Evolutionary conservation across 2,888 invertebrate genomes (phyloP).

Genomic region (Ectropis crepuscularia): DNA sequence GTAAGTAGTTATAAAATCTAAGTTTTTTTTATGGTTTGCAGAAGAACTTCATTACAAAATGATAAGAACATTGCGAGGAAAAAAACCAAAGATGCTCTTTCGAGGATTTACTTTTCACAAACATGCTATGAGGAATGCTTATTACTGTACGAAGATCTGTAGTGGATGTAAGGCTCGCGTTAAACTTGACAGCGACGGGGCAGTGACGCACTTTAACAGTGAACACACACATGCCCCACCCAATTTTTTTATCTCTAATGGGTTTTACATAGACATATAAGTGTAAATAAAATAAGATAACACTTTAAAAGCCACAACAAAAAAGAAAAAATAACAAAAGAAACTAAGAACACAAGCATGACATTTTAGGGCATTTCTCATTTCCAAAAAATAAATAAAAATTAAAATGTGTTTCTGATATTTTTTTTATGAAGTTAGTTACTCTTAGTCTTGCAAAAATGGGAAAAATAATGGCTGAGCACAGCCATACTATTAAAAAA

Average conservation of each 20-base stretch:
- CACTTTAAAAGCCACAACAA: too few relatives aligned
- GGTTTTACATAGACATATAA: neutral
- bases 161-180: neutral
- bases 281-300: too few relatives aligned
- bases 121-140: neutral
- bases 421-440: too few relatives aligned
- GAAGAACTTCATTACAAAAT: neutral
- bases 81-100: neutral
- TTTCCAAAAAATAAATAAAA: too few relatives aligned
- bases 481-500: too few relatives aligned
- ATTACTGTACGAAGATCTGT: neutral
- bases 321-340: too few relatives aligned
- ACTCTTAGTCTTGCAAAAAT: too few relatives aligned
- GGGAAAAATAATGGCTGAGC: too few relatives aligned
- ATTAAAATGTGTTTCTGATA: too few relatives aligned
- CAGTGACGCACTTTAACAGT: neutral
- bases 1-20: too few relatives aligned
- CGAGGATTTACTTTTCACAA: neutral
- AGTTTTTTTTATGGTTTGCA: neutral
- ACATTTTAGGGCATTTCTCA: too few relatives aligned
- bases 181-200: neutral
- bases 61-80: conserved; percentile 2
- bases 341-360: too few relatives aligned
- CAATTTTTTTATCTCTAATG: neutral
- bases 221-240: neutral